Evolutionary conservation across 2,113 vertebrate genomes (phyloP).

Genomic region (human): GRCh38 chr9:77700001-77700500

Average conservation of each 20-base stretch:
- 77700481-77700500: too few species aligned
- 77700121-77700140: not conserved
- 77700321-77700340: not conserved
- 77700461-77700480: too few species aligned
- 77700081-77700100: not conserved
- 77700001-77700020: not conserved
- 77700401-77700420: not conserved
- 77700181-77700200: not conserved
- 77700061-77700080: not conserved
- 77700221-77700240: not conserved
- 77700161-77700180: not conserved
- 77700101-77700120: not conserved
- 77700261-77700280: not conserved
- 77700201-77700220: not conserved
- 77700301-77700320: not conserved
- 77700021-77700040: not conserved
- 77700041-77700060: not conserved
- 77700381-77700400: not conserved
- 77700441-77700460: too few species aligned
- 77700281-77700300: not conserved
- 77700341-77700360: not conserved
- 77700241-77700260: not conserved
- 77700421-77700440: too few species aligned
- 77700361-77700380: not conserved
- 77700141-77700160: not conserved